phyloP scores from a whole-genome alignment of 2,797 vertebrate genomes.

The Mormyrus hasselquistii region DNA sequence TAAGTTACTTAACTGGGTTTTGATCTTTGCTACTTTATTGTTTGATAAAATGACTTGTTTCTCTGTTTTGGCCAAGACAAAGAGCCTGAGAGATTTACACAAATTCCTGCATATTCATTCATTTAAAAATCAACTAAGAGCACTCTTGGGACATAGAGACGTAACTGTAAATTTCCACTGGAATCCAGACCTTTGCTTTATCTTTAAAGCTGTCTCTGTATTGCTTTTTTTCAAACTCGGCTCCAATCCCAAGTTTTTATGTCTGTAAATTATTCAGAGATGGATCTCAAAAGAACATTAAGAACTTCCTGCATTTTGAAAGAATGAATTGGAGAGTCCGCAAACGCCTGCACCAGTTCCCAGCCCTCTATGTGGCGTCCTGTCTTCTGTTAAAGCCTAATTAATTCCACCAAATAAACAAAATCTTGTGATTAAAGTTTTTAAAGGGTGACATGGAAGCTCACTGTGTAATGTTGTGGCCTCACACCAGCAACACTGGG shows the following conservation, averaged over 20 bases:
- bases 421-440: neutral
- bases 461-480: neutral
- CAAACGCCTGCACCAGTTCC: neutral
- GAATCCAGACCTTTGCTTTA: neutral
- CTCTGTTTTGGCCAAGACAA: neutral
- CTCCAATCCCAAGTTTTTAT: neutral
- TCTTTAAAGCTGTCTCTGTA: neutral
- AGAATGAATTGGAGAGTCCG: neutral
- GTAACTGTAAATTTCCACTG: neutral
- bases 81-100: neutral
- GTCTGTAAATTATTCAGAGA: conserved; percentile 1
- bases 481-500: neutral
- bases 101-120: neutral
- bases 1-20: neutral
- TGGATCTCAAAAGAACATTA: neutral
- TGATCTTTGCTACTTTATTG: neutral
- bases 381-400: neutral
- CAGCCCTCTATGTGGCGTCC: too few relatives aligned
- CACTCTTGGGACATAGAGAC: neutral
- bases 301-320: neutral
- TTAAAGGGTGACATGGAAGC: neutral
- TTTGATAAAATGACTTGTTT: neutral
- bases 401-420: neutral
- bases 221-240: neutral
- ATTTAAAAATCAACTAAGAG: neutral